Evolutionary conservation across 1,140 invertebrate species (phyloP), one percentile per base, ranked within the genome.

Genomic region (Cotesia glomerata): DNA sequence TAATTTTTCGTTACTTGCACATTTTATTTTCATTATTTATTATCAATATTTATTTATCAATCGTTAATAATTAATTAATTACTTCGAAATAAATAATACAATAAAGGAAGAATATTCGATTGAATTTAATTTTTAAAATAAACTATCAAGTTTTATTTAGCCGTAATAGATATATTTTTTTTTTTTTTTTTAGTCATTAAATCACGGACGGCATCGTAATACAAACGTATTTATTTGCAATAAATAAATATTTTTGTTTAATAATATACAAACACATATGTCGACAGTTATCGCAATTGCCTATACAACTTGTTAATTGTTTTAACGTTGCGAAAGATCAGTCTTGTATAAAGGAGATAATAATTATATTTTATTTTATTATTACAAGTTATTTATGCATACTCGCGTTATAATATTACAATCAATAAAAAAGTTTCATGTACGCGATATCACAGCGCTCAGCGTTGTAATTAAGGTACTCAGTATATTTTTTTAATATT

Each of bases 361-460:
- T 77, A 62, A 11, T 64, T 39, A 5, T 52, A 54, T 69, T 58
- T 69, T 73, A 62, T 79, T 80, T 81, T 82, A 83, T 73, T 45
- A 83, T 82, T 85, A 83, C 78, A 80, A 45, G 39, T 45, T 45
- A 45, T 45, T 79, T 84, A 85, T 81, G 78, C 78, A 77, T 79
- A 78, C 80, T 82, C 78, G 81, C 76, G 78, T 82, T 83, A 84
- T 64, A 45, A 9, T 58, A 11, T 14, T 54, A 82, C 72, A 81
- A 84, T 64, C 78, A 82, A 81, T 83, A 81, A 82, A 82, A 84
- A 84, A 68, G 75, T 75, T 78, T 77, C 71, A 85, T 85, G 82
- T 83, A 87, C 84, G 84, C 81, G 82, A 87, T 86, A 87, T 87
- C 86, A 86, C 86, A 86, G 86, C 80, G 78, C 80, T 86, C 84